phyloP scores from a whole-genome alignment of 2,113 vertebrate genomes.

The Pedetes capensis region DNA sequence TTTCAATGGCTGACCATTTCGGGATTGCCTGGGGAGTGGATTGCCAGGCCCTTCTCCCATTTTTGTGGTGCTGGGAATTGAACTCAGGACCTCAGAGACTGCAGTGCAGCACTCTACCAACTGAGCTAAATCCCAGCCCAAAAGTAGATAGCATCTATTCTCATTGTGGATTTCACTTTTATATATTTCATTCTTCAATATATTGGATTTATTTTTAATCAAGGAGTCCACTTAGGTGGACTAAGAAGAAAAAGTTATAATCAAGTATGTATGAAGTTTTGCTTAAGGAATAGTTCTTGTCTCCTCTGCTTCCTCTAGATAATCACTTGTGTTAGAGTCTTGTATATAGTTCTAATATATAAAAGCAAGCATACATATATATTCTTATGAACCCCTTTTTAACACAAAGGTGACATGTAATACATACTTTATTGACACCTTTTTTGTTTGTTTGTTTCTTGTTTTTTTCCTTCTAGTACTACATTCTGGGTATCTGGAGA shows the following conservation, averaged over 20 bases:
- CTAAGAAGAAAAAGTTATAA: background rate
- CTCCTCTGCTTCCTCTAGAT: background rate
- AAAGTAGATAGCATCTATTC: no score
- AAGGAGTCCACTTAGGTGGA: background rate
- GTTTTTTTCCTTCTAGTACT: background rate
- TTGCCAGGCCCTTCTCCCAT: no score
- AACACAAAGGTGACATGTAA: background rate
- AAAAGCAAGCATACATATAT: background rate
- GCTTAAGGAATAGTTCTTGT: background rate
- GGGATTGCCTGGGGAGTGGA: no score
- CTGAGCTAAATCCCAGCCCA: no score
- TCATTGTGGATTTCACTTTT: background rate
- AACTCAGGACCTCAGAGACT: no score
- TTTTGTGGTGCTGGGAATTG: no score
- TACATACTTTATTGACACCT: background rate
- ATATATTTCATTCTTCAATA: background rate
- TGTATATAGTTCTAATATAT: background rate
- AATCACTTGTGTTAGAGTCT: background rate
- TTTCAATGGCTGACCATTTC: no score
- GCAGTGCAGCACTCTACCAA: no score
- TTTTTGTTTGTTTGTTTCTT: no score
- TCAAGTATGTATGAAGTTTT: background rate
- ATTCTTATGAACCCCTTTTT: background rate
- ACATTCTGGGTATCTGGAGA: background rate
- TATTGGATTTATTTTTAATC: background rate